These are phyloP conservation scores for Struthio camelus DNA, from an alignment of 2,113 vertebrate species.

Conservation along the genomic window DNA sequence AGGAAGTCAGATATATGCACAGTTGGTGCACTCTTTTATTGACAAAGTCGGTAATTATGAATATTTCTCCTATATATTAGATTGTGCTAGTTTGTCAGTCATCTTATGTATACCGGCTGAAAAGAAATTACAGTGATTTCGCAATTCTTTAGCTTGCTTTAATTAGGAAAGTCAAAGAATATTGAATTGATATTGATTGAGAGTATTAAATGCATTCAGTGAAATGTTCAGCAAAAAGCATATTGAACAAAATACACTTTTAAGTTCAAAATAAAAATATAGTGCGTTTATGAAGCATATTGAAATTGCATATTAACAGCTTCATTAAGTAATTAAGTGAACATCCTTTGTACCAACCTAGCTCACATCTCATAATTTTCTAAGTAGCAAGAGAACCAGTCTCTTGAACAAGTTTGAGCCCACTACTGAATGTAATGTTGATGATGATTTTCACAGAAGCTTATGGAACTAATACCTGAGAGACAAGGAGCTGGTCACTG, in stretches of 20 bases:
- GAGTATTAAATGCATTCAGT: conserved; percentile 58
- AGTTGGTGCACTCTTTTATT: conserved; percentile 77
- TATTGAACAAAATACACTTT: conserved; percentile 23
- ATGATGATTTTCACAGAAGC: neutral
- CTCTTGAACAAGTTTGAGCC: neutral
- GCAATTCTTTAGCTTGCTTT: conserved; percentile 72
- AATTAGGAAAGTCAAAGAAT: conserved; percentile 62
- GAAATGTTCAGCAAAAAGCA: conserved; percentile 57
- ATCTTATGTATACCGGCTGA: conserved; percentile 55
- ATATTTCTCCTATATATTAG: conserved; percentile 71
- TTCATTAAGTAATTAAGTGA: conserved; percentile 14
- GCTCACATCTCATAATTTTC: neutral
- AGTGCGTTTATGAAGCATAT: neutral
- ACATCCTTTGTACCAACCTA: neutral
- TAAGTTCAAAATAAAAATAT: neutral
- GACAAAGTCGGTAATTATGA: conserved; percentile 75
- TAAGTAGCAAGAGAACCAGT: neutral
- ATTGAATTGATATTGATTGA: conserved; percentile 56
- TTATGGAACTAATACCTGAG: neutral
- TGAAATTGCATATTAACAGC: conserved; percentile 22
- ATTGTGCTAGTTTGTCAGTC: conserved; percentile 67
- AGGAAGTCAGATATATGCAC: conserved; percentile 74
- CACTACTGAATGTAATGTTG: neutral
- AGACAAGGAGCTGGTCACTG: neutral
- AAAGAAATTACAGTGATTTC: conserved; percentile 70